Evolutionary conservation across 2,797 vertebrate genomes (phyloP).

Genomic region (Adrianichthys oophorus): DNA sequence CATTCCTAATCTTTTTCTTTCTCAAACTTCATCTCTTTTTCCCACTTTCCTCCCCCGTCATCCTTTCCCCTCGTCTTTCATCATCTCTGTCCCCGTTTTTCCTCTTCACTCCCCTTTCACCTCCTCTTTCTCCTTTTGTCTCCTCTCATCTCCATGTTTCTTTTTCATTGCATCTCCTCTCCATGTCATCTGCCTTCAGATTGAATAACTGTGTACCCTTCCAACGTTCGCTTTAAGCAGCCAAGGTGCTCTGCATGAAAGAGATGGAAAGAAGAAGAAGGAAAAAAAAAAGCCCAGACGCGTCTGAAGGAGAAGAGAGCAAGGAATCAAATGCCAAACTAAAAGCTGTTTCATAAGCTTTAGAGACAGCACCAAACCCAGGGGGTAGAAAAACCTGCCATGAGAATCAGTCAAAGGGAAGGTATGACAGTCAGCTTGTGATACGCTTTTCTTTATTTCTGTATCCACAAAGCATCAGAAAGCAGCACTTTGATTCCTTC

Average conservation of each 20-base stretch:
- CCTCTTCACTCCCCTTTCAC: slow-evolving; percentile 5
- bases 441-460: slow-evolving; percentile 48
- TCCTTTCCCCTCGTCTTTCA: not conserved
- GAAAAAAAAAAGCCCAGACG: slow-evolving; percentile 27
- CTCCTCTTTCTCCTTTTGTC: slow-evolving; percentile 2
- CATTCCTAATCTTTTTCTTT: not conserved
- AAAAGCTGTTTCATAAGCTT: slow-evolving; percentile 56
- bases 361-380: slow-evolving; percentile 47
- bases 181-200: slow-evolving; percentile 36
- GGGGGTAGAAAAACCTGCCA: slow-evolving; percentile 49
- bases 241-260: slow-evolving; percentile 56
- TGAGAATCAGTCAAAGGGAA: slow-evolving; percentile 45
- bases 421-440: slow-evolving; percentile 48
- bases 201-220: slow-evolving; percentile 41
- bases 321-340: slow-evolving; percentile 64
- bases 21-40: not conserved
- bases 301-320: slow-evolving; percentile 45
- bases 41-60: slow-evolving; percentile 1
- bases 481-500: slow-evolving; percentile 45
- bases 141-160: slow-evolving; percentile 27
- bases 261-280: slow-evolving; percentile 7
- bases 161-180: slow-evolving; percentile 23
- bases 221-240: slow-evolving; percentile 45
- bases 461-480: slow-evolving; percentile 35
- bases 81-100: not conserved